A percentile compares a stretch with the other conserved stretches of the same genome.
Conservation (phyloP, 2,113 vertebrate species). For the Galemys pyrenaicus region DNA sequence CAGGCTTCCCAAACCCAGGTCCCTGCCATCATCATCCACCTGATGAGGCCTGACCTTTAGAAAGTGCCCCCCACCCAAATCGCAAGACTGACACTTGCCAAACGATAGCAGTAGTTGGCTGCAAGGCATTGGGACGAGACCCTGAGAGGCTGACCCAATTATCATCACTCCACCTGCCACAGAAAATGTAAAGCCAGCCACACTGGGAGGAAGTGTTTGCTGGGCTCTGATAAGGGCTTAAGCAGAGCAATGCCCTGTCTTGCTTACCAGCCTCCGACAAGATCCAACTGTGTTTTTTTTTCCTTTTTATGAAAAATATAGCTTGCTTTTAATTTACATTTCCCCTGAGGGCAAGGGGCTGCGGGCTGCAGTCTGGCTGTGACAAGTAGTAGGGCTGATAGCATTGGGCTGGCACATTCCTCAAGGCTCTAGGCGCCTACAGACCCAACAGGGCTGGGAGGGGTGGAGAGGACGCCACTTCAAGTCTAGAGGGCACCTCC, state of each 20-base stretch:
- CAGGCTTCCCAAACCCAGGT: background rate
- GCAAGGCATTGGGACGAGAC: background rate
- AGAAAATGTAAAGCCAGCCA: slow-evolving; percentile 52
- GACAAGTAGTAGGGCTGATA: background rate
- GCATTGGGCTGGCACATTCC: background rate
- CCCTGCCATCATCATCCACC: background rate
- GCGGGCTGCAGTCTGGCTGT: background rate
- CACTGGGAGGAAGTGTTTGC: slow-evolving; percentile 48
- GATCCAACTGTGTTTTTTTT: slow-evolving; percentile 60
- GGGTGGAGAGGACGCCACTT: background rate
- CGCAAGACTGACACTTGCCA: background rate
- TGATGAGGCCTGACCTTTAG: background rate
- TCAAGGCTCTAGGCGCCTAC: background rate
- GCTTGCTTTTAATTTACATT: slow-evolving; percentile 39
- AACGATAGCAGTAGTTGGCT: background rate
- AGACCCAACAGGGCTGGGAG: background rate
- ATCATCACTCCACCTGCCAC: slow-evolving; percentile 20
- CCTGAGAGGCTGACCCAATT: slow-evolving; percentile 25
- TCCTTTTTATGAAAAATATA: slow-evolving; percentile 54
- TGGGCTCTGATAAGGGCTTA: slow-evolving; percentile 66
- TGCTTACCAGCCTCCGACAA: slow-evolving; percentile 29
- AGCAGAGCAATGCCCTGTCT: slow-evolving; percentile 48
- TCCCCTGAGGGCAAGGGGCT: slow-evolving; percentile 31
- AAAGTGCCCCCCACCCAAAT: background rate
- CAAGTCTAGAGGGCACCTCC: background rate